Evolutionary conservation across 2,113 vertebrate genomes (phyloP), one percentile per base, ranked within the genome.

Genomic region (Colossoma macropomum): DNA sequence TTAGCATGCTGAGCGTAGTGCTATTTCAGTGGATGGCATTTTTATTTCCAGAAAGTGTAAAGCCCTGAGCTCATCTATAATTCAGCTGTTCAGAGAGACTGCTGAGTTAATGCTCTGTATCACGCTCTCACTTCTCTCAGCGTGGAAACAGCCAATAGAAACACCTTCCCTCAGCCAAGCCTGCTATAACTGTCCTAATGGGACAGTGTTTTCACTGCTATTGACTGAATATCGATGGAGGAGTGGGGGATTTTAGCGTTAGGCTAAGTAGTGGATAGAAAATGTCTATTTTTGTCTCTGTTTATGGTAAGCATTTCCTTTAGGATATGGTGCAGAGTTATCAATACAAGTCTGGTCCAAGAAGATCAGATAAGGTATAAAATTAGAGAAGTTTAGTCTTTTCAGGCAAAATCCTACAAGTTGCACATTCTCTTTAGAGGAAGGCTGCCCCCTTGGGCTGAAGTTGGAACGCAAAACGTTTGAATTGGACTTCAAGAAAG

Each of bases 41-140:
- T 87, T 90, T 87, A 90, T 88, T 92, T 89, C 90, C 91, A 92
- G 91, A 92, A 93, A 88, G 1, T 89, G 91, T 72, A 21, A 65
- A 70, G 66, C 76, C 60, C 41, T 54, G 56, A 89, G 81, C 92
- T 92, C 91, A 93, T 94, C 90, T 87, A 92, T 95, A 91, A 93
- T 95, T 91, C 90, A 92, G 87, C 38, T 76, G 83, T 86, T 92
- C 88, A 82, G 85, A 52, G 88, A 90, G 92, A 89, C 81, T 87
- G 91, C 91, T 90, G 90, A 84, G 88, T 92, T 92, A 90, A 91
- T 86, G 90, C 85, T 76, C 77, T 45, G 45, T 59, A 38, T 74
- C 71, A 68, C 75, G 63, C 52, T n/a, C 32, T 21, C 73, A 23
- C 45, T 45, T 45, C 10, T 48, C 41, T 73, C 62, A 68, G 76